These are phyloP conservation scores for Drosophila testacea DNA, from an alignment of 2,888 invertebrate genomes.

Conservation along the genomic window DNA sequence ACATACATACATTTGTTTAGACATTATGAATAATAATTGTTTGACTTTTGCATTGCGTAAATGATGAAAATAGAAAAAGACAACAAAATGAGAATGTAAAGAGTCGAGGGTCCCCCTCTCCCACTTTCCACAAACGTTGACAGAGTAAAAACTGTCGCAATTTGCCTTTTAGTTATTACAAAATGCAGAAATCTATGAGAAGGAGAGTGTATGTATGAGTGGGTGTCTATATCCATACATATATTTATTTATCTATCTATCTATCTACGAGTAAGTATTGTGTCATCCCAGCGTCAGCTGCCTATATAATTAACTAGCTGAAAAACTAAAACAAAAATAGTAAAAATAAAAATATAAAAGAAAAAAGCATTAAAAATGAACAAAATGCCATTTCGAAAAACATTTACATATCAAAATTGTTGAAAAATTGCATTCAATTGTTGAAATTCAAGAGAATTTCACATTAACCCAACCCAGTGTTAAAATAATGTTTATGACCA, in stretches of 20 bases:
- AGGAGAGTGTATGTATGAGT: conserved; percentile 7
- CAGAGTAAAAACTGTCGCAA: conserved; percentile 65
- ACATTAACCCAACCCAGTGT: conserved; percentile 10
- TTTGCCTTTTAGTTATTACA: conserved; percentile 68
- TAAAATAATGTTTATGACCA: conserved; percentile 9
- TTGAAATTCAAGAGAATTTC: conserved; percentile 29
- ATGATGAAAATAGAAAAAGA: conserved; percentile 73
- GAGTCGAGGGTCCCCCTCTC: background rate
- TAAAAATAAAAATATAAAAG: conserved; percentile 7
- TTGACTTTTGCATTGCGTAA: conserved; percentile 74
- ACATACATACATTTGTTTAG: conserved; percentile 7
- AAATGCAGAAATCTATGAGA: conserved; percentile 58
- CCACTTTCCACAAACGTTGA: background rate
- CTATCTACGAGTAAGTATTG: conserved; percentile 43
- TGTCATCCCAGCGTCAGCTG: conserved; percentile 54
- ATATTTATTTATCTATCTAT: conserved; percentile 11
- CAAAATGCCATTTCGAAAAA: conserved; percentile 15
- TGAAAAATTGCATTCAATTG: conserved; percentile 43
- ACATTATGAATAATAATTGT: conserved; percentile 70
- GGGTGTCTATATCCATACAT: conserved; percentile 43
- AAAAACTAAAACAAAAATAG: background rate
- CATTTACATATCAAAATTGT: conserved; percentile 35
- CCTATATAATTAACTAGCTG: conserved; percentile 23
- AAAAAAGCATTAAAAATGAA: background rate
- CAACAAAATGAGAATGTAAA: conserved; percentile 27